Conservation (phyloP, 2,888 invertebrate genomes). For the Drosophila meridionalis region DNA sequence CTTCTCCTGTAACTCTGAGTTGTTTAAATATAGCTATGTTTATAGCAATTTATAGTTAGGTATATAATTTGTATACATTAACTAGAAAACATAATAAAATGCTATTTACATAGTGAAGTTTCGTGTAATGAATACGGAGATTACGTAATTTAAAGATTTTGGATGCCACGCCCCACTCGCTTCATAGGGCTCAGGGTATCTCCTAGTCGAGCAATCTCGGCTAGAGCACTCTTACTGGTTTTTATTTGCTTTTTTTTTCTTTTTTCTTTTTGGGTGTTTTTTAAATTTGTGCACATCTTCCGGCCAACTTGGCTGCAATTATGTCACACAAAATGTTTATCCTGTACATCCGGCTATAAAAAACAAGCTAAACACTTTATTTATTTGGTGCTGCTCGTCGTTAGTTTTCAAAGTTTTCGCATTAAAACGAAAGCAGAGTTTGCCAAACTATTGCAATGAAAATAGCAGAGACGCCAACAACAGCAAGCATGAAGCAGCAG, state of each 20-base stretch:
- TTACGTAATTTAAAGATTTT: too few species aligned
- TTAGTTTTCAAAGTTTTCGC: slow-evolving; percentile 74
- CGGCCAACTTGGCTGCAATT: slow-evolving; percentile 51
- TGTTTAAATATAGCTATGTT: too few species aligned
- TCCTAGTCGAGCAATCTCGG: too few species aligned
- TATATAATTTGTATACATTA: too few species aligned
- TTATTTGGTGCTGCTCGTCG: slow-evolving; percentile 63
- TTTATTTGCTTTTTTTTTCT: background rate
- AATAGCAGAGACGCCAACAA: slow-evolving; percentile 27
- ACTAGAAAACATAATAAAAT: too few species aligned
- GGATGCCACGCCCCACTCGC: too few species aligned
- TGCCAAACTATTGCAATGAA: slow-evolving; percentile 71
- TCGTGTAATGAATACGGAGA: too few species aligned
- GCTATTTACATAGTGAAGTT: too few species aligned
- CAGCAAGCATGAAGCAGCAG: slow-evolving; percentile 4
- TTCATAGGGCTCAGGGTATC: too few species aligned
- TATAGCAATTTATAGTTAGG: too few species aligned
- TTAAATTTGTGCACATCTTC: slow-evolving; percentile 37
- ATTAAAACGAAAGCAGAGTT: slow-evolving; percentile 66
- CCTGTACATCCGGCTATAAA: slow-evolving; percentile 56
- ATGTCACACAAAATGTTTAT: slow-evolving; percentile 61
- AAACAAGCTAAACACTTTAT: slow-evolving; percentile 73
- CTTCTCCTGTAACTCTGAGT: too few species aligned
- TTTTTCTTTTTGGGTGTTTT: slow-evolving; percentile 15
- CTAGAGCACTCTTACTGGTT: too few species aligned